phyloP scores from a whole-genome alignment of 2,888 invertebrate genomes.

The Epinotia brunnichana region DNA sequence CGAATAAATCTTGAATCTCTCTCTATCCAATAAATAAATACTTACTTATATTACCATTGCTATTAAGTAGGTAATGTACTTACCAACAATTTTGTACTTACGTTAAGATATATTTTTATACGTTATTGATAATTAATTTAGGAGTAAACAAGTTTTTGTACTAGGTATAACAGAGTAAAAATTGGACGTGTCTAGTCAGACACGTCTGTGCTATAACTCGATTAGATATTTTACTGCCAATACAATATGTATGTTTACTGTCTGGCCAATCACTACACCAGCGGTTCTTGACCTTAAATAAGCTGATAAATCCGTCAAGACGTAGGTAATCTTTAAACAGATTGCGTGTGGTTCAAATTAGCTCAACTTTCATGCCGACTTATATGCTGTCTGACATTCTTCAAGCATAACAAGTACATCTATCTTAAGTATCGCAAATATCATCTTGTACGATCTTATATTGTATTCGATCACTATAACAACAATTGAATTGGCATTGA shows the following conservation, averaged over 20 bases:
- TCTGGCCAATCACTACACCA: neutral
- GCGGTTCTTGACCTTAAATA: neutral
- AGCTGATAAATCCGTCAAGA: neutral
- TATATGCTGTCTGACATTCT: too few relatives aligned
- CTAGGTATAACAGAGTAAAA: too few relatives aligned
- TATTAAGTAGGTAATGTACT: constrained; percentile 20
- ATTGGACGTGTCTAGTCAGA: too few relatives aligned
- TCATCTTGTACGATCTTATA: neutral
- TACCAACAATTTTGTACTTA: constrained; percentile 32
- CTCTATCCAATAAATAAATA: constrained; percentile 2
- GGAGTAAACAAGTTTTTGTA: neutral
- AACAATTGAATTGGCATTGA: neutral
- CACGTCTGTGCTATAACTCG: neutral
- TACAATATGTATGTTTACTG: neutral
- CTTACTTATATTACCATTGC: neutral
- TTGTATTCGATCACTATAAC: neutral
- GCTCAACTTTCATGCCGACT: too few relatives aligned
- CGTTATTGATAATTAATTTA: constrained; percentile 3
- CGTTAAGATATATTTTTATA: neutral
- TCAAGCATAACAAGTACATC: neutral
- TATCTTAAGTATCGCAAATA: neutral
- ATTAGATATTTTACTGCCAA: neutral
- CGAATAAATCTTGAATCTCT: constrained; percentile 32
- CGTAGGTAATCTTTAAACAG: neutral
- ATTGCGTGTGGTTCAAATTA: neutral